These are phyloP conservation scores for Oreocharis arfaki DNA, from an alignment of 2,113 vertebrate species.

Conservation along the genomic window DNA sequence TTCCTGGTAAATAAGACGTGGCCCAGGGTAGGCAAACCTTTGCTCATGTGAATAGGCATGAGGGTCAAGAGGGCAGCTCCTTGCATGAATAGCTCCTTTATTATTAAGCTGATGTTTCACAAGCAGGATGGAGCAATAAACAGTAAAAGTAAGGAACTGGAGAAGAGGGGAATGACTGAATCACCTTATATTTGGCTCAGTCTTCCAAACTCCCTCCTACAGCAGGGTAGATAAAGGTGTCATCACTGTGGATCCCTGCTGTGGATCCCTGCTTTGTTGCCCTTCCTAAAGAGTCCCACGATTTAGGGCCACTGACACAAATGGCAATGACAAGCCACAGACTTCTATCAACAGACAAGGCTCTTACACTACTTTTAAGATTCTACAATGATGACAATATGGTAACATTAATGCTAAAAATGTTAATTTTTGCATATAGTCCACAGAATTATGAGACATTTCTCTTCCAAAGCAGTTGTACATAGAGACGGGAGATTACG, in stretches of 20 bases:
- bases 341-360: neutral
- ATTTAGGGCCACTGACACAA: neutral
- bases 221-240: neutral
- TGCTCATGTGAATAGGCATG: neutral
- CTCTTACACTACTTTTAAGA: neutral
- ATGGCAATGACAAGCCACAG: neutral
- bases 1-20: slow-evolving; percentile 22
- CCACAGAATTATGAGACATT: neutral
- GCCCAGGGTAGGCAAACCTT: slow-evolving; percentile 14
- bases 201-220: neutral
- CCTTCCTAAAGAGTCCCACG: neutral
- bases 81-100: slow-evolving; percentile 41
- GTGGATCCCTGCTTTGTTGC: neutral
- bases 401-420: neutral
- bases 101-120: slow-evolving; percentile 32
- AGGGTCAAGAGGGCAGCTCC: slow-evolving; percentile 32
- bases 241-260: neutral
- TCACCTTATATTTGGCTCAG: neutral
- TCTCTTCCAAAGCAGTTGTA: neutral
- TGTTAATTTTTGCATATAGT: neutral
- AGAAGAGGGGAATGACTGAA: neutral
- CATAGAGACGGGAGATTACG: neutral
- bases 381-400: neutral
- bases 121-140: slow-evolving; percentile 24
- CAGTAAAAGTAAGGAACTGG: slow-evolving; percentile 43